These are phyloP conservation scores for Palythoa grandis DNA, from an alignment of 92 coral and sea anemone species.

Conservation along the genomic window DNA sequence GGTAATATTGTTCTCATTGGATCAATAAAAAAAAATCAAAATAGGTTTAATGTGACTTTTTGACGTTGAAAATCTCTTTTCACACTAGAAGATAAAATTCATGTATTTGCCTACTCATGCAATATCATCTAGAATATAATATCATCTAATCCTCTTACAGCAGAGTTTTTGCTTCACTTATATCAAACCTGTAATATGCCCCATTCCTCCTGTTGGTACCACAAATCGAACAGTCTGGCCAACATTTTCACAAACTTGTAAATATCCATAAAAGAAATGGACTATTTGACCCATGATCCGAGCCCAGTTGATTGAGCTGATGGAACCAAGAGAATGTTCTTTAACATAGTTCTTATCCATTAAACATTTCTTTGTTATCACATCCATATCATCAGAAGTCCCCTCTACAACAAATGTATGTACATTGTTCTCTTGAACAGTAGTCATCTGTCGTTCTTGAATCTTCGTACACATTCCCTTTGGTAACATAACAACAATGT, in stretches of 20 bases:
- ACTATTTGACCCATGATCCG: slow-evolving; percentile 87
- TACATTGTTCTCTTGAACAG: slow-evolving; percentile 77
- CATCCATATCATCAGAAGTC: slow-evolving; percentile 82
- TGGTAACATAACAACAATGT: slow-evolving; percentile 81
- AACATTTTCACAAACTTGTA: slow-evolving; percentile 66
- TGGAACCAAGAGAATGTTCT: slow-evolving; percentile 69
- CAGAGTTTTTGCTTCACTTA: background rate
- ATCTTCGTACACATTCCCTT: slow-evolving; percentile 74
- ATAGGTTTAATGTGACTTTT: too few relatives aligned
- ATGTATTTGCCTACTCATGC: too few relatives aligned
- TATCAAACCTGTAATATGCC: slow-evolving; percentile 82
- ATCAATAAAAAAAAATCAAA: too few relatives aligned
- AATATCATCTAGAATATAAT: too few relatives aligned
- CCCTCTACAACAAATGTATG: slow-evolving; percentile 82
- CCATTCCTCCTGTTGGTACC: slow-evolving; percentile 93
- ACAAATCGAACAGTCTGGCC: slow-evolving; percentile 73
- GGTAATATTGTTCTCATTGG: too few relatives aligned
- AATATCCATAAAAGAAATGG: slow-evolving; percentile 81
- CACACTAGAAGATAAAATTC: too few relatives aligned
- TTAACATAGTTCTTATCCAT: slow-evolving; percentile 54
- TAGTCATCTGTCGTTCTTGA: slow-evolving; percentile 94
- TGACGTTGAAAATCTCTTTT: too few relatives aligned
- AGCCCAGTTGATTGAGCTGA: slow-evolving; percentile 84
- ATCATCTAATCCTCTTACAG: too few relatives aligned
- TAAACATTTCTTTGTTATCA: slow-evolving; percentile 64